A percentile compares a stretch with the other conserved stretches of the same genome.
phyloP scores from a whole-genome alignment of 2,888 invertebrate species.

The Zhengitettix transpicula region DNA sequence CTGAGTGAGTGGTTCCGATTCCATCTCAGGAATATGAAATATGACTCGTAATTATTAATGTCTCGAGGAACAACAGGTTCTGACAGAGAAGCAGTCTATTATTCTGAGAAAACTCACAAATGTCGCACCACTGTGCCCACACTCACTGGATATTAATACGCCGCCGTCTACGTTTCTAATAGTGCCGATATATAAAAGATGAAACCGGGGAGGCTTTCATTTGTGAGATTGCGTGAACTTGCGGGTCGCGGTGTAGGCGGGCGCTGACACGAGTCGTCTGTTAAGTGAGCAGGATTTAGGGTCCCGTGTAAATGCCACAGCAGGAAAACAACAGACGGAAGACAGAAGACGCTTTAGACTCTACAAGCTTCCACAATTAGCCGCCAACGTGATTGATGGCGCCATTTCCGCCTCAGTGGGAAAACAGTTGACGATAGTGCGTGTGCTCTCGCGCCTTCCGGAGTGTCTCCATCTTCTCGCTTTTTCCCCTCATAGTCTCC shows the following conservation, averaged over 20 bases:
- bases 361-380: neutral
- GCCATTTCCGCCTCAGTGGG: neutral
- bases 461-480: too few relatives aligned
- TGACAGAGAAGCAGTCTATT: too few relatives aligned
- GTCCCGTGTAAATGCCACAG: neutral
- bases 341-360: neutral
- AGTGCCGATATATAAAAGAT: neutral
- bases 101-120: too few relatives aligned
- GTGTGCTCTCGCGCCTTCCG: neutral
- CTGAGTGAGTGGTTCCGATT: too few relatives aligned
- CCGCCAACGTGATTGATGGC: neutral
- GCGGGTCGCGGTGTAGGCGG: neutral
- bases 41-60: too few relatives aligned
- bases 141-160: neutral
- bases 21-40: too few relatives aligned
- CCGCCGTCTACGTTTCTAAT: neutral
- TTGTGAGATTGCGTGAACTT: neutral
- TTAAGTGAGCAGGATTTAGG: neutral
- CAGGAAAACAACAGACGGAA: neutral
- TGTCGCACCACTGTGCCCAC: too few relatives aligned
- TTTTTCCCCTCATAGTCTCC: too few relatives aligned
- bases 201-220: neutral
- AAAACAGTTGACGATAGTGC: neutral
- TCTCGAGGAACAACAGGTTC: too few relatives aligned
- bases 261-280: neutral